Evolutionary conservation across 2,888 invertebrate genomes (phyloP).

Genomic region (Alcis repandata): DNA sequence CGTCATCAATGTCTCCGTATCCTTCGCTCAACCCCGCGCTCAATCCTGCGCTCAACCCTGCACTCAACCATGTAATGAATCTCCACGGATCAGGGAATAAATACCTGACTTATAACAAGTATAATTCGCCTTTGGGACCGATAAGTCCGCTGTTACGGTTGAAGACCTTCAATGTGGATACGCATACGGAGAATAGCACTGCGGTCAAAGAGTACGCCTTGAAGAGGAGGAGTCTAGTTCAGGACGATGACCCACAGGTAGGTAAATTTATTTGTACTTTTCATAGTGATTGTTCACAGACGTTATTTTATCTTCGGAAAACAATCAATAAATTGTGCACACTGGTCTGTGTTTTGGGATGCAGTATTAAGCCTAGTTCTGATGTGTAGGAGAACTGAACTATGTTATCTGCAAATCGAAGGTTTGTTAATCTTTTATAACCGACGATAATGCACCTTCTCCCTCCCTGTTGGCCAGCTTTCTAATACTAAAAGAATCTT

Average conservation of each 20-base stretch:
- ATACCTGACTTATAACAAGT: slow-evolving; percentile 81
- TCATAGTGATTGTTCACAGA: not conserved
- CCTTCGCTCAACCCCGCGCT: slow-evolving; percentile 45
- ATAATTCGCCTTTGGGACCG: slow-evolving; percentile 70
- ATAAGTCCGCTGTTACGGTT: slow-evolving; percentile 76
- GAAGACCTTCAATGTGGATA: slow-evolving; percentile 81
- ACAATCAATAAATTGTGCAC: no score
- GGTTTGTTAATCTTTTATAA: no score
- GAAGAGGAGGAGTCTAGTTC: slow-evolving; percentile 75
- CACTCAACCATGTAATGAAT: slow-evolving; percentile 33
- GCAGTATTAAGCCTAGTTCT: no score
- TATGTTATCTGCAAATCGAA: no score
- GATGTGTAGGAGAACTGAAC: no score
- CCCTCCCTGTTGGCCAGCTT: no score
- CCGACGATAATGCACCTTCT: no score
- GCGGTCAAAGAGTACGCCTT: slow-evolving; percentile 73
- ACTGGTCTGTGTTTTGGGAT: no score
- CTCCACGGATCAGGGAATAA: slow-evolving; percentile 64
- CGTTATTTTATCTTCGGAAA: no score
- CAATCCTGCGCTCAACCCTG: slow-evolving; percentile 19
- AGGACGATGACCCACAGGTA: slow-evolving; percentile 80
- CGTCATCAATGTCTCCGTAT: slow-evolving; percentile 64
- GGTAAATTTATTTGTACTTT: not conserved
- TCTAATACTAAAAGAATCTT: no score
- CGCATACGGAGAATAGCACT: slow-evolving; percentile 73